Conservation (phyloP, 2,797 vertebrate genomes). For the Podarcis lilfordi region DNA sequence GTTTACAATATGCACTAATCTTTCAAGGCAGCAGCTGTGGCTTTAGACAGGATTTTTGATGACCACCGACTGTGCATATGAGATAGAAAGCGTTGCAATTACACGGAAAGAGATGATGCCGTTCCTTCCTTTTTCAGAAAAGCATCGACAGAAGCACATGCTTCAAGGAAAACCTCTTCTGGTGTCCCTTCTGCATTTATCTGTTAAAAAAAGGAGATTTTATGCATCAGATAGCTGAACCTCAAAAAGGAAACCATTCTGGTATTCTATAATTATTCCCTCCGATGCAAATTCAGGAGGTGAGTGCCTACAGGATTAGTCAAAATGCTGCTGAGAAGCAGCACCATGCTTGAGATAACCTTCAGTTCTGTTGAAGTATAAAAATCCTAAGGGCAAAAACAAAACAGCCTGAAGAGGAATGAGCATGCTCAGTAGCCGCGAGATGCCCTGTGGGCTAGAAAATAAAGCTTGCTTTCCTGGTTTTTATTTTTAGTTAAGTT, state of each 20-base stretch:
- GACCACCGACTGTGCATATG: slow-evolving; percentile 31
- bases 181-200: slow-evolving; percentile 88
- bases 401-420: too few relatives aligned
- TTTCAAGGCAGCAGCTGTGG: slow-evolving; percentile 53
- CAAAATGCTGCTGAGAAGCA: background rate
- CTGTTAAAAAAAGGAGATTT: slow-evolving; percentile 70
- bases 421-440: background rate
- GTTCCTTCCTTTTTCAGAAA: slow-evolving; percentile 70
- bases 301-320: background rate
- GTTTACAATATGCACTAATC: slow-evolving; percentile 64
- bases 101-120: slow-evolving; percentile 32
- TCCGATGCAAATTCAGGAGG: background rate
- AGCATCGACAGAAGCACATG: slow-evolving; percentile 86
- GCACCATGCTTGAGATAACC: background rate
- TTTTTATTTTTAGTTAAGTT: background rate
- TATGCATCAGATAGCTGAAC: background rate
- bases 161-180: slow-evolving; percentile 88
- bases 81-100: slow-evolving; percentile 26
- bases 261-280: background rate
- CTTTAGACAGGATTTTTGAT: slow-evolving; percentile 42
- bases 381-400: background rate
- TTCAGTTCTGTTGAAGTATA: background rate
- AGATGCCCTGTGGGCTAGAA: background rate
- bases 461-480: background rate
- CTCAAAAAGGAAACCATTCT: background rate